Evolutionary conservation across 2,113 vertebrate genomes (phyloP).

Genomic region (Carassius gibelio): DNA sequence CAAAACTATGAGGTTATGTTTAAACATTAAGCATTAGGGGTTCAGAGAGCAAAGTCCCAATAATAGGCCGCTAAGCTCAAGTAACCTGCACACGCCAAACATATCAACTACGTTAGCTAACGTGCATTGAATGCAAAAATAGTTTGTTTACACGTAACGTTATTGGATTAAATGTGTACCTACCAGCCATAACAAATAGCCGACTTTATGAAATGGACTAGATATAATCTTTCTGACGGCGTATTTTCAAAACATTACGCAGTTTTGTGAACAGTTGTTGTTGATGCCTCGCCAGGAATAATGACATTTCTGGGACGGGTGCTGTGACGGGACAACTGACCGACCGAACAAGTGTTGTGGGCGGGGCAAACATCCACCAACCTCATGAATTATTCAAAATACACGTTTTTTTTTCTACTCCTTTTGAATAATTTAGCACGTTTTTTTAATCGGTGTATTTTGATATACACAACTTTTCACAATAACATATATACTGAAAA

Average conservation of each 20-base stretch:
- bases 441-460: not conserved
- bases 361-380: not conserved
- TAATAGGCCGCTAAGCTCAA: not conserved
- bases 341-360: not conserved
- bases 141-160: not conserved
- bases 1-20: not conserved
- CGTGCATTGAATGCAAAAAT: not conserved
- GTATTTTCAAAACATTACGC: not conserved
- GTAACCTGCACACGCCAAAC: not conserved
- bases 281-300: not conserved
- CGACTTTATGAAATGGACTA: not conserved
- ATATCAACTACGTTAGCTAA: not conserved
- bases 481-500: not conserved
- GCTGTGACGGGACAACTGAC: not conserved
- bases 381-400: not conserved
- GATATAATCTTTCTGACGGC: not conserved
- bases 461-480: not conserved
- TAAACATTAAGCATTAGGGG: not conserved
- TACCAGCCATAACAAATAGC: constrained; percentile 64
- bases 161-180: constrained; percentile 35
- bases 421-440: not conserved
- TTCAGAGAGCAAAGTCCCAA: not conserved
- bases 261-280: not conserved
- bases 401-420: too few relatives aligned
- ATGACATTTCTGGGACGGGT: constrained; percentile 10